Evolutionary conservation across 2,113 vertebrate genomes (phyloP), one percentile per base, ranked within the genome.

Genomic region (Onychostruthus taczanowskii): DNA sequence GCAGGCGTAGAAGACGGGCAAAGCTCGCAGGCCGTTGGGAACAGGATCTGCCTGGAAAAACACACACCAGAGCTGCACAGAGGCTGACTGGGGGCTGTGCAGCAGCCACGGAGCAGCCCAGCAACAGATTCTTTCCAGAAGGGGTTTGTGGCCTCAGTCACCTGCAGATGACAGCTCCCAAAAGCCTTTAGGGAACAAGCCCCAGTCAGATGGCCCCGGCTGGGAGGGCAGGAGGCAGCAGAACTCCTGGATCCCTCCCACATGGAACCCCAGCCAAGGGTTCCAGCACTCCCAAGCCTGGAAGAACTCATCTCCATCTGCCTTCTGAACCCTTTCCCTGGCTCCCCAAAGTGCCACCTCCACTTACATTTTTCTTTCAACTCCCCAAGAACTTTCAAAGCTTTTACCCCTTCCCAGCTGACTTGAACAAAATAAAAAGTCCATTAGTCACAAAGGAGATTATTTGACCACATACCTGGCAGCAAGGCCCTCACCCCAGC

Each of bases 1-100:
- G 88, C 98, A 98, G 70, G 98, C 99, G 23, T 99, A 99, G 98
- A 99, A 99, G 92, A 99, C 2, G 0, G 99, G 99, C 78, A 99
- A 93, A 66, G 99, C 99, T 97, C 98, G 98, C 89, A 99, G 97
- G 78, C 99, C 99, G 2, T 99, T 99, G 69, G 99, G 99, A 70
- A 99, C 98, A 3, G 99, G 99, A 96, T 99, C 98, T 10, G 94
- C 96, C 99, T 99, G 96, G 84, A 93, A 96, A 75, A 75, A 97
- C 28, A 95, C 6, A 9, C 3, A 52, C 1, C 8, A 4, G 30
- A 1, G 39, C 55, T 76, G 33, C 1, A 9, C 30, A 22, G 24
- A 41, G 23, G 12, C 3, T 7, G 23, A 20, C 24, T 2, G 1
- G 4, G 49, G 61, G 10, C 2, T 16, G 39, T 2, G 15, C 37